A percentile compares a stretch with the other conserved stretches of the same genome.
phyloP scores from a whole-genome alignment of 2,888 invertebrate species.

The Tetramorium bicarinatum region DNA sequence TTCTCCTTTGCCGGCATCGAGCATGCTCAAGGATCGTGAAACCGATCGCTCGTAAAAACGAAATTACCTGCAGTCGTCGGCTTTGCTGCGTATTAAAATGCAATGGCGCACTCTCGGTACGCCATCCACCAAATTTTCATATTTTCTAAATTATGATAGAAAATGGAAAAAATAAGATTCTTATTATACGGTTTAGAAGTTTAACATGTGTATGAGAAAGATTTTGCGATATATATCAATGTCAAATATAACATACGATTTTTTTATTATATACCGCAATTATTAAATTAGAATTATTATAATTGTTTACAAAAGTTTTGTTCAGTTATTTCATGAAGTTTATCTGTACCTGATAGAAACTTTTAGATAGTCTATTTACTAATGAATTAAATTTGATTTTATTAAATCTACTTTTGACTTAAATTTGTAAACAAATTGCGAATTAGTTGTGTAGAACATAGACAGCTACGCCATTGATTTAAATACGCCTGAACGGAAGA shows the following conservation, averaged over 20 bases:
- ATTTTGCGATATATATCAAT: background rate
- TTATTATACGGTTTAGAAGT: background rate
- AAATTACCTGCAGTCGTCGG: slow-evolving; percentile 58
- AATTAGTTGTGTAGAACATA: background rate
- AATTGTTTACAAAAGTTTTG: background rate
- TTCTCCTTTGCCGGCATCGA: slow-evolving; percentile 49
- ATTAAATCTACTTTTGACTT: background rate
- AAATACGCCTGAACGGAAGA: slow-evolving; percentile 40
- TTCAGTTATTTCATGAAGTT: background rate
- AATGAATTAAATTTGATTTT: background rate
- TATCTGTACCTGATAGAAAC: background rate
- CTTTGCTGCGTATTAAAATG: slow-evolving; percentile 57
- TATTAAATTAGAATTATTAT: background rate
- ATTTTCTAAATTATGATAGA: background rate
- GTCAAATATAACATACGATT: background rate
- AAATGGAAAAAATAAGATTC: background rate
- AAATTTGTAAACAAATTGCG: background rate
- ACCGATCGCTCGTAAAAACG: slow-evolving; percentile 66
- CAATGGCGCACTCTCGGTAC: slow-evolving; percentile 39
- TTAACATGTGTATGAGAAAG: background rate
- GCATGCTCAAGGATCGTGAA: slow-evolving; percentile 64
- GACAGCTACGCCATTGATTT: slow-evolving; percentile 38
- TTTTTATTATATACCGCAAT: background rate
- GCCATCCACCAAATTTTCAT: background rate
- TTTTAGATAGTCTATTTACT: background rate